These are phyloP conservation scores for Brachionus angularis DNA, from an alignment of 1,140 invertebrate species.

Conservation along the genomic window DNA sequence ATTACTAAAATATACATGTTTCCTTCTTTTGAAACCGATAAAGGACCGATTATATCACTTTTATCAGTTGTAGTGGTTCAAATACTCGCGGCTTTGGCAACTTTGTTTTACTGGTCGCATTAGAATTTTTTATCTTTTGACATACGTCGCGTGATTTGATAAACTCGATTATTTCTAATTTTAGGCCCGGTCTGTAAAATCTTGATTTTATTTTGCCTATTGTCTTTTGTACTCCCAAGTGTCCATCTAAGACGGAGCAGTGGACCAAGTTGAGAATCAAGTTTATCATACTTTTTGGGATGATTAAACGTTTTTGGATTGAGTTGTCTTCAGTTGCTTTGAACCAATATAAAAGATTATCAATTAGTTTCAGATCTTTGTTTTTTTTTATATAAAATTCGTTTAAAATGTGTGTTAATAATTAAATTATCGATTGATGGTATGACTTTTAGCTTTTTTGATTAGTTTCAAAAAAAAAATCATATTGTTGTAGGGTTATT, in stretches of 20 bases:
- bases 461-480: too few species aligned
- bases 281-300: background rate
- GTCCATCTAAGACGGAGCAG: constrained; percentile 13
- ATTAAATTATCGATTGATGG: too few species aligned
- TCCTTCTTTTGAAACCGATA: constrained; percentile 45
- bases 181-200: background rate
- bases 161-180: background rate
- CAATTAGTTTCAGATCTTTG: background rate
- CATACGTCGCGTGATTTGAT: constrained; percentile 9
- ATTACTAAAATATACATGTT: constrained; percentile 53
- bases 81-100: background rate
- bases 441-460: too few species aligned
- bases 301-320: background rate
- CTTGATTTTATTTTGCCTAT: background rate
- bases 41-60: constrained; percentile 46
- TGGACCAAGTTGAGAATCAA: background rate
- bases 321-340: background rate
- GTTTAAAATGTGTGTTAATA: constrained; percentile 1
- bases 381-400: background rate
- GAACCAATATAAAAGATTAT: constrained; percentile 11
- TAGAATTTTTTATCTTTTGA: constrained; percentile 34
- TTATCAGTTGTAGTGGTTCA: constrained; percentile 23
- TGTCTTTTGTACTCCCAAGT: constrained; percentile 21
- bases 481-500: too few species aligned
- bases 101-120: background rate